Evolutionary conservation across 1,140 invertebrate species (phyloP).

Genomic region (Stratiolaelaps scimitus): DNA sequence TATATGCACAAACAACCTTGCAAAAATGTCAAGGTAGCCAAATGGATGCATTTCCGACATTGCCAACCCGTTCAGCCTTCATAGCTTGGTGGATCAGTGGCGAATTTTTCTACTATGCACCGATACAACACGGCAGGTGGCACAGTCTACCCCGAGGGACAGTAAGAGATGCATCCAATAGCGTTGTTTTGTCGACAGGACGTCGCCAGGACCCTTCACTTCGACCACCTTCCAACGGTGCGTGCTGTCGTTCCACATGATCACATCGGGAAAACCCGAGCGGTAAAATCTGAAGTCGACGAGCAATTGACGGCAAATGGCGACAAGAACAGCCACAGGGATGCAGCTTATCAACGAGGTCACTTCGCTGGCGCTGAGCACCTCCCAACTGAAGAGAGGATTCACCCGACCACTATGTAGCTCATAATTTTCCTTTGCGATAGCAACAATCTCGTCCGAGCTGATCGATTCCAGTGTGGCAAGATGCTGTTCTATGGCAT

Average conservation of each 20-base stretch:
- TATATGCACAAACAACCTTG: too few species aligned
- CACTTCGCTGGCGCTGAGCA: neutral
- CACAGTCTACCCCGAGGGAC: constrained; percentile 14
- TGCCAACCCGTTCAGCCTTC: too few species aligned
- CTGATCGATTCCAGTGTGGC: neutral
- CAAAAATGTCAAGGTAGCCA: too few species aligned
- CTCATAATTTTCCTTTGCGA: neutral
- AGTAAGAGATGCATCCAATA: constrained; percentile 23
- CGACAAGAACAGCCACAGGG: neutral
- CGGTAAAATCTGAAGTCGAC: constrained; percentile 19
- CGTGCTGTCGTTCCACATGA: neutral
- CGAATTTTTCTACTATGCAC: constrained; percentile 21
- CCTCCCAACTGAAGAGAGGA: constrained; percentile 27
- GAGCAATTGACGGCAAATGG: constrained; percentile 9
- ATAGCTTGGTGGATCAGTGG: too few species aligned
- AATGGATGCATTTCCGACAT: too few species aligned
- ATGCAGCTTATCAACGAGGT: neutral
- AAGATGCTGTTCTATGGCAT: neutral
- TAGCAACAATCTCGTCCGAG: neutral
- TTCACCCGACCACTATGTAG: neutral
- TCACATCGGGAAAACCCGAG: constrained; percentile 13
- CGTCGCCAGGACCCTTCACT: constrained; percentile 18
- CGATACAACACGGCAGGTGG: constrained; percentile 3
- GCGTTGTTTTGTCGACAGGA: constrained; percentile 1
- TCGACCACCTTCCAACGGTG: constrained; percentile 13